These are phyloP conservation scores for Teleiodes luculella DNA, from an alignment of 2,888 invertebrate genomes.

Conservation along the genomic window DNA sequence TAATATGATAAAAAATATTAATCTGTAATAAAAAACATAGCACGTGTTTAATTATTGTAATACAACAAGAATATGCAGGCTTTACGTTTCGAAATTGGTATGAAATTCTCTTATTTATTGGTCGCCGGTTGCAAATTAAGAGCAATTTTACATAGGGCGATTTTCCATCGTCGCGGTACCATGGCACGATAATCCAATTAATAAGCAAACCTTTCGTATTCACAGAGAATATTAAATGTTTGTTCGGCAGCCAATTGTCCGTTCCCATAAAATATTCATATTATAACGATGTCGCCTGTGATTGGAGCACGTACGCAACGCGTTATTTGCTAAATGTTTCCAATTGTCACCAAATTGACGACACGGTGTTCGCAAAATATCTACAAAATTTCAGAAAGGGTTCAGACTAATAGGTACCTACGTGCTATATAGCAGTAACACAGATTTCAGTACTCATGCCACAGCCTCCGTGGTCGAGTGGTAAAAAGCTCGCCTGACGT, in stretches of 20 bases:
- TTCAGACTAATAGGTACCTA: too few relatives aligned
- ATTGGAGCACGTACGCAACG: constrained; percentile 38
- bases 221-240: constrained; percentile 70
- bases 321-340: constrained; percentile 28
- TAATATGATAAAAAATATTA: too few relatives aligned
- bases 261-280: constrained; percentile 69
- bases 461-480: too few relatives aligned
- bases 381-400: too few relatives aligned
- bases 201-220: constrained; percentile 70
- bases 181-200: constrained; percentile 69
- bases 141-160: constrained; percentile 61
- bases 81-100: constrained; percentile 34
- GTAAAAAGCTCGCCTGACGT: too few relatives aligned
- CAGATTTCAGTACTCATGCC: too few relatives aligned
- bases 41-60: too few relatives aligned
- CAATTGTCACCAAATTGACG: constrained; percentile 21
- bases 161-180: constrained; percentile 52
- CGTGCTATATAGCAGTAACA: too few relatives aligned
- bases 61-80: constrained; percentile 37
- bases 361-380: too few relatives aligned
- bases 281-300: constrained; percentile 53
- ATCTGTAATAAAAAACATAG: too few relatives aligned
- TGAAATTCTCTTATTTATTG: constrained; percentile 48
- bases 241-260: constrained; percentile 55
- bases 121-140: constrained; percentile 55